Base-by-base conservation (phyloP, 1,140 invertebrate genomes). In the Drosophila kikkawai region DNA sequence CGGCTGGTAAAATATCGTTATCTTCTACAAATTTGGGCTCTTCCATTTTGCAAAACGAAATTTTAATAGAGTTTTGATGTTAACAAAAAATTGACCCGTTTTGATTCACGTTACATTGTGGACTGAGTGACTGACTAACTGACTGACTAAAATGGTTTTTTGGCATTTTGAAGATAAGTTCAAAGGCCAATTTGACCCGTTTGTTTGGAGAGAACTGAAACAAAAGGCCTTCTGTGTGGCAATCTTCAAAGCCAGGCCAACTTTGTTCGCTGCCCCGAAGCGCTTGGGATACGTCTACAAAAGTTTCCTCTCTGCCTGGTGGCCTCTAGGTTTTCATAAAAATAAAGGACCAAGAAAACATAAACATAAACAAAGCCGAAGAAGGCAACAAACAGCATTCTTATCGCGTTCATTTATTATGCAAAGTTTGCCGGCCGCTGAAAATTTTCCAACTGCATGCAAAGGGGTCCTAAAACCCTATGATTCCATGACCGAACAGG, bases 381-480 rank as follows among this genome's bases (percentile, higher is more conserved):
- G 53, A 56, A 41, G 53, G 53, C 53, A 26, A 56, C 53, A 56
- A 56, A 53, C 61, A 59, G 71, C 53, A 64, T 77, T 37, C 77
- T 84, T 79, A 86, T 86, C 82, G 67, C 50, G 45, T 60, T 71
- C 66, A 71, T 87, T 88, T 88, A 87, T 83, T 88, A 87, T 88
- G 84, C 77, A 83, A 80, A 88, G 53, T 88, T 78, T 66, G 42
- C 51, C 67, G 29, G 58, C 36, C 55, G 64, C 59, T 61, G 47
- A 79, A 77, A 82, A 77, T 73, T 76, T 66, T 79, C 68, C 61
- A 56, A 55, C 57, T 77, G 76, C 75, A 80, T 80, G 71, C 61
- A 51, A 68, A 58, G 36, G 48, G 44, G 39, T 13, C 37, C 36
- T 36, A 32, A 47, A 47, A 58, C 55, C 8, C 34, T 6, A 22